Conservation (phyloP, 2,797 vertebrate genomes). For the Oceanodroma leucorhoa region DNA sequence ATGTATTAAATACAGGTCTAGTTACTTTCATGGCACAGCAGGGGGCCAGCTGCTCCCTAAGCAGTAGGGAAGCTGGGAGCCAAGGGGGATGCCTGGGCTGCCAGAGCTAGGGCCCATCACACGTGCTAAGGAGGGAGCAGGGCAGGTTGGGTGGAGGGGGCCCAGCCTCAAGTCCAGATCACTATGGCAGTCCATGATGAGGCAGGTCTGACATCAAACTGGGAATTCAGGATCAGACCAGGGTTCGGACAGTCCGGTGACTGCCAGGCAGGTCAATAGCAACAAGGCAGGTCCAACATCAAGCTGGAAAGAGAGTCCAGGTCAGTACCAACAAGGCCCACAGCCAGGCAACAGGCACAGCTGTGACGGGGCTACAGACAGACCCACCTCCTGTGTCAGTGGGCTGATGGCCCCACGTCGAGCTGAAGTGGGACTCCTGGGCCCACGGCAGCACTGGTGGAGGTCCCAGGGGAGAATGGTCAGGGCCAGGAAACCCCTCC, state of each 20-base stretch:
- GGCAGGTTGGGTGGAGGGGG: neutral
- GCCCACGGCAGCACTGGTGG: too few relatives aligned
- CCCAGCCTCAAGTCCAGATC: fast-evolving
- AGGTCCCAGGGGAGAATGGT: neutral
- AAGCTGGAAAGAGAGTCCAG: neutral
- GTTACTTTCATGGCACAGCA: neutral
- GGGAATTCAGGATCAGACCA: neutral
- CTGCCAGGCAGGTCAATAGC: neutral
- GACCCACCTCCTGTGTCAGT: neutral
- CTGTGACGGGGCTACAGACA: neutral
- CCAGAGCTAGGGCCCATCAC: neutral
- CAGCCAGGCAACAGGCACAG: neutral
- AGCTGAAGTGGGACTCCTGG: neutral
- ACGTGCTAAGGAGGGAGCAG: neutral
- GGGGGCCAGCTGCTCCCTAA: neutral
- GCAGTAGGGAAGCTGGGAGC: neutral
- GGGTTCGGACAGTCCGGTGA: neutral
- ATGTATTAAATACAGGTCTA: neutral
- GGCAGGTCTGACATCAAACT: neutral
- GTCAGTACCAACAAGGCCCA: neutral
- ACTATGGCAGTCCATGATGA: neutral
- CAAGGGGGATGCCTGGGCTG: neutral
- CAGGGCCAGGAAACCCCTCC: neutral
- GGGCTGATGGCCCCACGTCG: neutral
- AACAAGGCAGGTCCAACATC: neutral